Evolutionary conservation across 2,888 invertebrate species (phyloP).

Genomic region (Melanostoma mellinum): DNA sequence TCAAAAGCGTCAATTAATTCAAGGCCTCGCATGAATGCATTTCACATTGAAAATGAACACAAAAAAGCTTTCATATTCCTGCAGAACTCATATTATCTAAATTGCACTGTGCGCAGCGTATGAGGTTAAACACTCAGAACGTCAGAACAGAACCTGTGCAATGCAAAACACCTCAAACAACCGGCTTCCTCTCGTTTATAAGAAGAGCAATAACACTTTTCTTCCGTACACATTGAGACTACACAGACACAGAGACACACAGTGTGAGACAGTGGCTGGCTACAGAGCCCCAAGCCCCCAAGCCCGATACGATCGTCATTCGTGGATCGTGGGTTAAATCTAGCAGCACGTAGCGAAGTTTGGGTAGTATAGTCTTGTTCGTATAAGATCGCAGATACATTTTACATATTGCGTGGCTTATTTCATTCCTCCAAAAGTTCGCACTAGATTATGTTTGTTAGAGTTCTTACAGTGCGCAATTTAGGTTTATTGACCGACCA

Average conservation of each 20-base stretch:
- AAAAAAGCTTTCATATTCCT: constrained; percentile 15
- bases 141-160: no score
- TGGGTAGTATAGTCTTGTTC: constrained; percentile 16
- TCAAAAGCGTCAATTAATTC: constrained; percentile 17
- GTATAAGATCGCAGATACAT: constrained; percentile 33
- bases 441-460: constrained; percentile 14
- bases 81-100: constrained; percentile 10
- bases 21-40: constrained; percentile 17
- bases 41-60: neutral
- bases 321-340: neutral
- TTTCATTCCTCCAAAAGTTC: neutral
- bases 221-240: constrained; percentile 25
- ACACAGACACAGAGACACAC: neutral
- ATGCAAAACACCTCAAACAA: constrained; percentile 13
- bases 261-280: neutral
- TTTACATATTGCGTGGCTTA: neutral
- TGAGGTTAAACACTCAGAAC: neutral
- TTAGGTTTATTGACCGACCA: constrained; percentile 57
- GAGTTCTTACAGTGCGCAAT: constrained; percentile 46
- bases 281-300: constrained; percentile 3
- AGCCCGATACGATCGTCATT: constrained; percentile 3
- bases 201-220: constrained; percentile 18
- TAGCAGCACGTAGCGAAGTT: constrained; percentile 9
- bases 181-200: constrained; percentile 33
- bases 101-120: constrained; percentile 11